Evolutionary conservation across 2,113 vertebrate genomes (phyloP), one percentile per base, ranked within the genome.

Genomic region (Acrocephalus kingi): DNA sequence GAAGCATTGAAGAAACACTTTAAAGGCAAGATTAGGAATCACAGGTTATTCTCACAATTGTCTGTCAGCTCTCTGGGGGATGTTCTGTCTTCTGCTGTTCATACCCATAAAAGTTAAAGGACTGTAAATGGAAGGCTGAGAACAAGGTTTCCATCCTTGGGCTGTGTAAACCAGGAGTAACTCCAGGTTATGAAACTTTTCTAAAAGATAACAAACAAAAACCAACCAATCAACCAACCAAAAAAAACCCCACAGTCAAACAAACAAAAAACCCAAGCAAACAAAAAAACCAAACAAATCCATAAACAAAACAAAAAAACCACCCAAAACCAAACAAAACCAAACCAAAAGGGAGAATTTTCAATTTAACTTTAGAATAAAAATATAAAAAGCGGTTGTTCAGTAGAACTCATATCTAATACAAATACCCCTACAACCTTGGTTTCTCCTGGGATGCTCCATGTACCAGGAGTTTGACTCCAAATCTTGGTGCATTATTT

Each of bases 31-130:
- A 96, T 96, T 94, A 94, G 74, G 49, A 87, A 61, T 94, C 93
- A 96, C 81, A 95, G 93, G 84, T 87, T 96, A 93, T 89, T 95
- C 93, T 94, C 89, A 68, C 49, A 67, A 39, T 96, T 6, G 23
- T 85, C 81, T 93, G 74, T 49, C 82, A 67, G 55, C 30, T 80
- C 87, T 91, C 87, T 30, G 24, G 87, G 51, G 84, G 31, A 77
- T 87, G 21, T 12, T 68, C 59, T 31, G 12, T 63, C 75, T 85
- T 66, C 49, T 85, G 55, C 48, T 83, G 64, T 83, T 89, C 75
- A 76, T 69, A 69, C 28, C 52, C 59, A 59, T 41, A 14, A 43
- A 88, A 90, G 80, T 15, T 67, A n/a, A 74, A 62, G 51, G 67
- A 28, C 20, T 85, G 72, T 35, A 77, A 94, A 77, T 77, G 43